Evolutionary conservation across 1,140 invertebrate species (phyloP), one percentile per base, ranked within the genome.

Genomic region (Drosophila varians): DNA sequence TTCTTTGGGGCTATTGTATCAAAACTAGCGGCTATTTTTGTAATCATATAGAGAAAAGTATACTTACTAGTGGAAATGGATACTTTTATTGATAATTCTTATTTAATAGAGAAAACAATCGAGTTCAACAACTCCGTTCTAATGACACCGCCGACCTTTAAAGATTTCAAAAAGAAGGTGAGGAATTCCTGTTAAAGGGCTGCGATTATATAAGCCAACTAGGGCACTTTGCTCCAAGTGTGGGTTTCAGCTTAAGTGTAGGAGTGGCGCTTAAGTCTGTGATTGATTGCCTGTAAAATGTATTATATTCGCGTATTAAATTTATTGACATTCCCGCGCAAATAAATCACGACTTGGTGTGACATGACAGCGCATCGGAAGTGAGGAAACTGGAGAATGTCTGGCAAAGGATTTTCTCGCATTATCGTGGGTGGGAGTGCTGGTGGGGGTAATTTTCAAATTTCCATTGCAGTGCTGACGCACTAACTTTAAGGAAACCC

Each of bases 201-300:
- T 34, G 56, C 42, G 56, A 55, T 69, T 69, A 48, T 56, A 66
- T 21, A 66, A 66, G 57, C 46, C 57, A 74, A 51, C 53, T 21
- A 54, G 60, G 14, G 62, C 16, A 45, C 51, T 42, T 54, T 18
- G 14, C 14, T 26, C 4, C 60, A 19, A 26, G 34, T 28, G 21
- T 31, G 34, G 4, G 18, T 14, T 26, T 36, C 16, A 8, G 49
- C 14, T 36, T 14, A n/a, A 26, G 46, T 23, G 58, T 12, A 43
- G 38, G 64, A 45, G 64, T 68, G 64, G 47, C 61, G 38, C 56
- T 52, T 58, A 54, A 62, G 64, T 55, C 54, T 14, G 26, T 77
- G 74, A 77, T 77, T 77, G 74, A 77, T 77, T 71, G 53, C 65
- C 65, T 49, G 56, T 64, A 62, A 71, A 77, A 70, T 76, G 56